Evolutionary conservation across 2,113 vertebrate species (phyloP).

Genomic region (Buteo buteo): DNA sequence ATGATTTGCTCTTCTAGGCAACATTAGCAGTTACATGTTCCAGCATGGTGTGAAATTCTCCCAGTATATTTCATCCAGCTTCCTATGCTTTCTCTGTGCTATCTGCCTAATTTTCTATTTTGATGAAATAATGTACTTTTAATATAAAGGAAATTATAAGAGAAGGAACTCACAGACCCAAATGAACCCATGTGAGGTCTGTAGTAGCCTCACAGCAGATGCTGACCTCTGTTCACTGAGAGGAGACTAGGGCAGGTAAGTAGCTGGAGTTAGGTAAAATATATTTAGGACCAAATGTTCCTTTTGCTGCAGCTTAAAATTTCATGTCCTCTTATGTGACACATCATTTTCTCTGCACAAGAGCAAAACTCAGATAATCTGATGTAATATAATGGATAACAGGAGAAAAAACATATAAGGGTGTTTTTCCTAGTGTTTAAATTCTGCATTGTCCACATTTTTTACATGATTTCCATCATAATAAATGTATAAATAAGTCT

Average conservation of each 20-base stretch:
- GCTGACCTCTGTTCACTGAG: neutral
- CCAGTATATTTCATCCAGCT: neutral
- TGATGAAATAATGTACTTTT: neutral
- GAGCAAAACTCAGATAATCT: neutral
- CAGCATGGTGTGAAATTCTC: neutral
- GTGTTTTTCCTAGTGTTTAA: neutral
- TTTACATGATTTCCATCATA: neutral
- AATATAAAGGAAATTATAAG: neutral
- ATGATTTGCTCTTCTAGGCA: neutral
- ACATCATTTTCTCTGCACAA: neutral
- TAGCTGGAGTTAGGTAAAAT: neutral
- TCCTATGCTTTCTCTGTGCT: neutral
- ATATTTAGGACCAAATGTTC: neutral
- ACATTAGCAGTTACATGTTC: neutral
- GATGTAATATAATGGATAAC: neutral
- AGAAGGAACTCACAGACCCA: neutral
- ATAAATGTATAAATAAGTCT: neutral
- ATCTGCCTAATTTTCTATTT: neutral
- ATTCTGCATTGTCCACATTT: neutral
- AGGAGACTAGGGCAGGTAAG: neutral
- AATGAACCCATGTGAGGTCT: neutral
- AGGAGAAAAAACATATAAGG: neutral
- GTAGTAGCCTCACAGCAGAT: neutral
- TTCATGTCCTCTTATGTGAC: neutral
- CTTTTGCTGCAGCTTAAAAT: neutral